Evolutionary conservation across 1,140 invertebrate genomes (phyloP).

Genomic region (Pseudomyrmex pallidus): DNA sequence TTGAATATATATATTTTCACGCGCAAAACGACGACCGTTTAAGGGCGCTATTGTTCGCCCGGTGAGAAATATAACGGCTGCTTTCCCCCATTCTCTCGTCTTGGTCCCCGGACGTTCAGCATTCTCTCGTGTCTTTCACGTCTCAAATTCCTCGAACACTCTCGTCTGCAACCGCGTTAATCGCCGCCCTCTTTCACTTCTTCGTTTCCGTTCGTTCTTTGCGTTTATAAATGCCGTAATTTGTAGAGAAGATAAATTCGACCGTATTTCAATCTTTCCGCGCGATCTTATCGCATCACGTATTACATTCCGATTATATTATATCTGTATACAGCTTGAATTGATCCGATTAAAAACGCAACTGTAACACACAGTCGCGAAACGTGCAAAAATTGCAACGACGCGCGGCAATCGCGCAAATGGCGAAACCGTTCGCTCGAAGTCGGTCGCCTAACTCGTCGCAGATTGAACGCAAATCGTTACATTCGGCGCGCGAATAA

Average conservation of each 20-base stretch:
- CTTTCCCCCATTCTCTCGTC: slow-evolving; percentile 35
- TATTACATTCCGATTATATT: no score
- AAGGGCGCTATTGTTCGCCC: slow-evolving; percentile 71
- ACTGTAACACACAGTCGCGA: slow-evolving; percentile 8
- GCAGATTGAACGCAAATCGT: slow-evolving; percentile 61
- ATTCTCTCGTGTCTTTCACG: slow-evolving; percentile 38
- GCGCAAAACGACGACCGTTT: slow-evolving; percentile 71
- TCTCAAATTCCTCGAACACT: not conserved
- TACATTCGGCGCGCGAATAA: slow-evolving; percentile 35
- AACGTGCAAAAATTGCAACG: slow-evolving; percentile 35
- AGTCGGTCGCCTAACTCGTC: slow-evolving; percentile 53
- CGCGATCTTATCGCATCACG: no score
- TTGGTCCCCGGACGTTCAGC: slow-evolving; percentile 1
- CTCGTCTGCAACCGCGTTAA: not conserved
- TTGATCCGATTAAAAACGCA: not conserved
- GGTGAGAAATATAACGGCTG: slow-evolving; percentile 58
- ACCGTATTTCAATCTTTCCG: no score
- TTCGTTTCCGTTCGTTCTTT: not conserved
- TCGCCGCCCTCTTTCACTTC: slow-evolving; percentile 18
- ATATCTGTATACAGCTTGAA: not conserved
- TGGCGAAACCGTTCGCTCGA: slow-evolving; percentile 18
- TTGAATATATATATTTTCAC: slow-evolving; percentile 66
- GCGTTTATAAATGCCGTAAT: slow-evolving; percentile 40
- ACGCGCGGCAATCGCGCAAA: slow-evolving; percentile 1
- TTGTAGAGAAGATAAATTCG: not conserved